Base-by-base conservation (phyloP, 2,888 invertebrate genomes). In the Thecocarcelia acutangulata region DNA sequence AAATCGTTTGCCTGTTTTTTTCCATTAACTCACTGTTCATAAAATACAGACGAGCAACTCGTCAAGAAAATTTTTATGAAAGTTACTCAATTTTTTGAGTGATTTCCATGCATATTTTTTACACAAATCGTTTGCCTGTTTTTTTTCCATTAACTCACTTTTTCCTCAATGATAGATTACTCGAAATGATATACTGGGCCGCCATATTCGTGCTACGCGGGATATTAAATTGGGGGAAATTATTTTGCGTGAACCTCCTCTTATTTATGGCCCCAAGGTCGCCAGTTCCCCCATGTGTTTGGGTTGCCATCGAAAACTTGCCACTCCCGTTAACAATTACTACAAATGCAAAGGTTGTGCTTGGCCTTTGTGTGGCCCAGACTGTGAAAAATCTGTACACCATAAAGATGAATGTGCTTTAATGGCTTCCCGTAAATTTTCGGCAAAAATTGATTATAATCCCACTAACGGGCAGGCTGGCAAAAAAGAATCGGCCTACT, bases 181-280 rank as follows among this genome's bases (percentile, higher is more conserved):
- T 83, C 91, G 89, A 77, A 93, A 93, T 58, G 92, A 92, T 21
- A 87, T 89, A 0, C 86, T 94, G 2, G 95, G 95, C 19, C 91
- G 95, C 19, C 92, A 93, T 86, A 90, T 95, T 88, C 90, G 93
- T 0, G 94, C 95, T 0, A 93, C 93, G 0, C 92, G 94, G 82
- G 94, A 95, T 85, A 94, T 95, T 42, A 91, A 92, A 85, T 92
- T 92, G 85, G 95, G 95, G 40, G 94, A 94, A 91, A 91, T 94
- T 85, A 93, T 95, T 40, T 86, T 95, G 0, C 92, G 92, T 78
- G 95, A 95, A 87, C 91, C 92, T 80, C 94, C 95, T 0, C 91
- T 95, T 1, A 91, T 94, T 0, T 86, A 93, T n/a, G 95, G 94
- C 0, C 95, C 95, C 0, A 94, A 93, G 86, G 93, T 93, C 73